Evolutionary conservation across 2,797 vertebrate genomes (phyloP), one percentile per base, ranked within the genome.

Genomic region (Fistularia commersonii): DNA sequence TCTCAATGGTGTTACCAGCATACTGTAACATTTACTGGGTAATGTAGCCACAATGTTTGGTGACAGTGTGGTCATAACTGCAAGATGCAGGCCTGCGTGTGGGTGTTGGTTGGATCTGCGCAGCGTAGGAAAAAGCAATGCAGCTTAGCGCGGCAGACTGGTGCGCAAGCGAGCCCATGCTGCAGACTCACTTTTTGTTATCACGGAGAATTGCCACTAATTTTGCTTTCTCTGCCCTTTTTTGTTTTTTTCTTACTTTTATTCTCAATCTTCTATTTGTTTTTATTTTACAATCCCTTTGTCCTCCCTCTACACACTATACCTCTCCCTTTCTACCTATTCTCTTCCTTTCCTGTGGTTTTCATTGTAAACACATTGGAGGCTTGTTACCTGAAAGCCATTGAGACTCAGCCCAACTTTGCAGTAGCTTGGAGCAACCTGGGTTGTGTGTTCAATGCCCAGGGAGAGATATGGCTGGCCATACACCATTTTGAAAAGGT

Each of bases 401-500:
- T 98, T 88, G 97, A 99, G 91, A 99, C 97, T 71, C 97, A 99
- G 89, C 97, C 97, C 74, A 99, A 99, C 91, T 99, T 99, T 91
- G 97, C 97, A 43, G 96, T 99, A 77, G 97, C 97, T 54, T 99
- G 97, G 97, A 99, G 97, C 91, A 99, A 99, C 89, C 92, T 99
- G 87, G 97, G 97, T 71, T 99, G 97, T 88, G 97, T 99, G 82
- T 99, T 99, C 87, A 99, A 99, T 87, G 97, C 97, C 69, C 97
- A 99, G 87, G 97, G 97, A 79, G 97, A 99, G 86, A 99, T 99
- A 81, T 99, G 97, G 97, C 89, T 99, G 50, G 97, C 97, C 51
- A 99, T 99, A 83, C 97, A 99, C 90, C 97, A 99, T 77, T 99
- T 99, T 92, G 97, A 99, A 87, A 99, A 99, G 94, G 97, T 95